Conservation (phyloP, 53 echinoderm and acorn worm species). For the Echinarachnius parma region DNA sequence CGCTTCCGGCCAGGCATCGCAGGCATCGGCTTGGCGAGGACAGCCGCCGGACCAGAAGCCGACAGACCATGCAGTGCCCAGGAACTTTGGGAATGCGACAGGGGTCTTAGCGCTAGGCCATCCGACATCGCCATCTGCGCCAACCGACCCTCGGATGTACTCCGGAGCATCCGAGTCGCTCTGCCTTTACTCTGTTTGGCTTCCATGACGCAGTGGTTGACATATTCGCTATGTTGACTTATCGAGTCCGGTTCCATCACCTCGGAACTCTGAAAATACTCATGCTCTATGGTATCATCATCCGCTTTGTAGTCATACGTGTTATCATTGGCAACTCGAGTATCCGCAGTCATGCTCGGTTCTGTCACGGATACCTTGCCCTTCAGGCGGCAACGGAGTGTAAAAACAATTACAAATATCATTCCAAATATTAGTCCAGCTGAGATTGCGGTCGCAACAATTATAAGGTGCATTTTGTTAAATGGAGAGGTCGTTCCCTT, state of each 20-base stretch:
- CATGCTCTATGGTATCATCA: slow-evolving; percentile 19
- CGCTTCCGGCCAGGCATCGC: slow-evolving; percentile 16
- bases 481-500: too few species aligned
- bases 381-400: background rate
- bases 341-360: background rate
- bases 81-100: slow-evolving; percentile 2
- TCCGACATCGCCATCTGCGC: slow-evolving; percentile 4
- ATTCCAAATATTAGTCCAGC: background rate
- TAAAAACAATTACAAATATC: background rate
- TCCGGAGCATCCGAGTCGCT: slow-evolving; percentile 20
- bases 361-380: background rate
- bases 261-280: slow-evolving; percentile 26
- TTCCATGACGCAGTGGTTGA: slow-evolving; percentile 1
- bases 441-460: background rate
- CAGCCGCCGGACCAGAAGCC: background rate
- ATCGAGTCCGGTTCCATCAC: background rate
- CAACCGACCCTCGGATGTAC: slow-evolving; percentile 20
- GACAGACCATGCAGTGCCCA: slow-evolving; percentile 29
- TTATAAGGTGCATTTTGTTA: slow-evolving; percentile 5
- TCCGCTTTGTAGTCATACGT: slow-evolving; percentile 6
- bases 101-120: background rate
- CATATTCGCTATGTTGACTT: slow-evolving; percentile 7
- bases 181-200: background rate
- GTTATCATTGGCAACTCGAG: background rate
- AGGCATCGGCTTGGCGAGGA: slow-evolving; percentile 15